Evolutionary conservation across 2,797 vertebrate species (phyloP), one percentile per base, ranked within the genome.

Genomic region (Neostethus bicornis): DNA sequence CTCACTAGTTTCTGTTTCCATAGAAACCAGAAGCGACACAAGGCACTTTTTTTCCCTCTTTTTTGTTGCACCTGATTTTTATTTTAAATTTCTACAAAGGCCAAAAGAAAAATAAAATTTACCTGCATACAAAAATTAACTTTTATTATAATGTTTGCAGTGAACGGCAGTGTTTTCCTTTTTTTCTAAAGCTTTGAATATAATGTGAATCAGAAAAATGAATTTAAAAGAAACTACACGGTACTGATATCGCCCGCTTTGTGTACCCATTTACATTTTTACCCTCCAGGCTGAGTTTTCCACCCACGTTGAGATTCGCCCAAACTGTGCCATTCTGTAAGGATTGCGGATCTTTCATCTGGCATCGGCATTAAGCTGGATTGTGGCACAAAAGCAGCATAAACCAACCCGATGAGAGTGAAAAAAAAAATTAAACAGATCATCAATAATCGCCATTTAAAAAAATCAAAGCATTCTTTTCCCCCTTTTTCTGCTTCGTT

Each of bases 11-110:
- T 48, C 31, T 26, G 69, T 79, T 75, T 59, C 74, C 66, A 75
- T 77, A 48, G 64, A 44, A 73, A 78, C 77, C 24, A 35, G 23
- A 45, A 24, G 23, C 52, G 59, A 64, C 53, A 29, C 34, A 44
- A 17, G 19, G 43, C 42, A 31, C 61, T 20, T 31, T 26, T 55
- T 43, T 6, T 20, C 24, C 32, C 23, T 54, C 9, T 9, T 51
- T 38, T 61, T 51, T 23, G 29, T 59, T 32, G 21, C 32, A 29
- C 17, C 45, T 46, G 51, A 66, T 54, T 48, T 54, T 48, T 29
- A 21, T 42, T 53, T 61, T 38, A 19, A 13, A 25, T 29, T 19
- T 6, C 17, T 17, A 3, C 39, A 20, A 41, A 29, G 31, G 14
- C 21, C 28, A 42, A 7, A 12, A 42, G 10, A 19, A 3, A 35